phyloP scores from a whole-genome alignment of 2,797 vertebrate genomes.

The Pseudotriccus pelzelni region DNA sequence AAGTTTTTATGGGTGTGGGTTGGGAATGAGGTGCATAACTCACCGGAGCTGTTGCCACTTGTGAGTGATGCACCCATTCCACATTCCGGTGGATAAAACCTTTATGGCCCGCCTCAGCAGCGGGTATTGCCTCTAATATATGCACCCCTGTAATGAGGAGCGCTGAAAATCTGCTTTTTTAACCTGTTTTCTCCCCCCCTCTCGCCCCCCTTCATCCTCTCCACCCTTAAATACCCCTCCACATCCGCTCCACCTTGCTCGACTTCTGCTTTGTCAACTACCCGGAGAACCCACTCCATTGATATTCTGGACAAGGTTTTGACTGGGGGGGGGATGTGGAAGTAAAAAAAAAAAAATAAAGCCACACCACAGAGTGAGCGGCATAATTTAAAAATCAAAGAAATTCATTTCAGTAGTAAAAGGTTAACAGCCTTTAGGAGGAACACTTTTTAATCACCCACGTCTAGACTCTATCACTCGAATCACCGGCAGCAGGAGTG shows the following conservation, averaged over 20 bases:
- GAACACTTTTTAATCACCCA: constrained; percentile 86
- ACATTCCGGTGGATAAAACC: constrained; percentile 53
- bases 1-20: constrained; percentile 52
- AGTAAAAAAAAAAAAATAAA: not conserved
- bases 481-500: constrained; percentile 81
- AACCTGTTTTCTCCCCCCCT: constrained; percentile 14
- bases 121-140: constrained; percentile 34
- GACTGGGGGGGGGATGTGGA: constrained; percentile 39
- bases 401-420: constrained; percentile 86
- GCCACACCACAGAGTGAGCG: constrained; percentile 68
- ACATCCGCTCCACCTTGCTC: not conserved
- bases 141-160: constrained; percentile 38
- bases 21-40: constrained; percentile 61
- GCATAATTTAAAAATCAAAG: constrained; percentile 86
- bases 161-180: constrained; percentile 53
- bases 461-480: constrained; percentile 83
- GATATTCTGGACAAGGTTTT: constrained; percentile 71
- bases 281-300: constrained; percentile 58
- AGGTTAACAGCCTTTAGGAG: constrained; percentile 85
- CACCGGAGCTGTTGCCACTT: constrained; percentile 3
- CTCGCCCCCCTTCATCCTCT: not conserved
- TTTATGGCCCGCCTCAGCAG: constrained; percentile 47
- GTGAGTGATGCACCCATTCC: constrained; percentile 65
- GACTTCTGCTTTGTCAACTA: constrained; percentile 51
- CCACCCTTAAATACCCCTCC: not conserved